These are phyloP conservation scores for Zosterops hypoxanthus DNA, from an alignment of 2,113 vertebrate genomes.

Conservation along the genomic window DNA sequence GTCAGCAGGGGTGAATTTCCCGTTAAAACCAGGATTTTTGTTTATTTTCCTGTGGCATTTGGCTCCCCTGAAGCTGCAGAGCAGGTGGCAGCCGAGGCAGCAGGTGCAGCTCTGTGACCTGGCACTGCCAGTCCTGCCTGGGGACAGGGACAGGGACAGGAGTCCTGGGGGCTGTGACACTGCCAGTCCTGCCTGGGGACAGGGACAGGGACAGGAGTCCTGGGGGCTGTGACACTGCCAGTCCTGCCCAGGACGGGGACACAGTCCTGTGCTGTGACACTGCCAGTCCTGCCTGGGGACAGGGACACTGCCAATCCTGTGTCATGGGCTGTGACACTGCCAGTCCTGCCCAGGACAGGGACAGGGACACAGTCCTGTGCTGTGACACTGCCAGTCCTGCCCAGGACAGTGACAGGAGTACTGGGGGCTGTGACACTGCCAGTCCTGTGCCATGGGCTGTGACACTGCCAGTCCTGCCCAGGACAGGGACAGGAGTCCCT, in stretches of 20 bases:
- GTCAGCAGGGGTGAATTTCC: not conserved
- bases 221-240: not conserved
- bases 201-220: no score
- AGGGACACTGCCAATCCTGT: no score
- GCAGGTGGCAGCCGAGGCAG: not conserved
- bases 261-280: not conserved
- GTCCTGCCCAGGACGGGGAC: not conserved
- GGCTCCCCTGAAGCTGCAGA: not conserved
- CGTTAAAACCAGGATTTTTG: not conserved
- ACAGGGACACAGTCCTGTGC: no score
- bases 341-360: no score
- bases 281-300: not conserved
- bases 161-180: not conserved
- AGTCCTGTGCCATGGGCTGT: no score
- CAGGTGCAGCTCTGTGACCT: not conserved
- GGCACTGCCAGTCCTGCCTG: not conserved
- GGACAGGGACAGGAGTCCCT: not conserved
- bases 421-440: no score
- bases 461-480: no score
- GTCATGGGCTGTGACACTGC: no score
- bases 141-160: no score
- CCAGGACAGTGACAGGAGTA: no score
- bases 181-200: not conserved
- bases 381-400: no score
- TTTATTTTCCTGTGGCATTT: rapidly evolving